Conservation (phyloP, 1,140 invertebrate genomes). For the Megathymus violae region DNA sequence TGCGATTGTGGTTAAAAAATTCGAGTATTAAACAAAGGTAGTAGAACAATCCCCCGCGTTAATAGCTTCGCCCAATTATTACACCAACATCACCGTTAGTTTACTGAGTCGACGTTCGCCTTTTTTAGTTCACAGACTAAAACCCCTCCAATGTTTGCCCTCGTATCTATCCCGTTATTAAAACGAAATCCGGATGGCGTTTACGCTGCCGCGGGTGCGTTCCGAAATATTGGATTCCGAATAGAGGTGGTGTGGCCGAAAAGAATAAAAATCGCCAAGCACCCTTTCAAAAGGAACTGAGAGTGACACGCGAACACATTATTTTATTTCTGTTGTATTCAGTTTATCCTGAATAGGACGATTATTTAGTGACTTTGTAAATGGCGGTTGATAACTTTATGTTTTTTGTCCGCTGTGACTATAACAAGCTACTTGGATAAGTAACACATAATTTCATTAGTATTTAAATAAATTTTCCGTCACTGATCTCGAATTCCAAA, state of each 20-base stretch:
- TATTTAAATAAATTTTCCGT: too few species aligned
- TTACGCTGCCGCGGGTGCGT: conserved; percentile 40
- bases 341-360: conserved; percentile 2
- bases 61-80: conserved; percentile 56
- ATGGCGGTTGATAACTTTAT: not conserved
- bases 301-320: conserved; percentile 27
- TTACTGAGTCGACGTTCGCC: conserved; percentile 42
- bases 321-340: conserved; percentile 32
- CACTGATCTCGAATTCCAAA: too few species aligned
- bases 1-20: conserved; percentile 50
- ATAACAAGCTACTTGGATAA: not conserved
- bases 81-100: conserved; percentile 47
- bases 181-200: conserved; percentile 50
- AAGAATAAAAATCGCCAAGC: conserved; percentile 27
- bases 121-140: conserved; percentile 46
- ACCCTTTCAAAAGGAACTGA: conserved; percentile 31
- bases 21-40: conserved; percentile 45
- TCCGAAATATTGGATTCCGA: conserved; percentile 59
- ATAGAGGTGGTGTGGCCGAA: conserved; percentile 42
- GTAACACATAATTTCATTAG: not conserved
- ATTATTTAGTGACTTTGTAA: conserved; percentile 1
- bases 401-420: not conserved
- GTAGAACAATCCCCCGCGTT: conserved; percentile 41
- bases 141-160: conserved; percentile 56
- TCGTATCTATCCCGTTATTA: conserved; percentile 56